A percentile compares a stretch with the other conserved stretches of the same genome.
Evolutionary conservation across 2,113 vertebrate genomes (phyloP).

Genomic region (Lamprologus callipterus): DNA sequence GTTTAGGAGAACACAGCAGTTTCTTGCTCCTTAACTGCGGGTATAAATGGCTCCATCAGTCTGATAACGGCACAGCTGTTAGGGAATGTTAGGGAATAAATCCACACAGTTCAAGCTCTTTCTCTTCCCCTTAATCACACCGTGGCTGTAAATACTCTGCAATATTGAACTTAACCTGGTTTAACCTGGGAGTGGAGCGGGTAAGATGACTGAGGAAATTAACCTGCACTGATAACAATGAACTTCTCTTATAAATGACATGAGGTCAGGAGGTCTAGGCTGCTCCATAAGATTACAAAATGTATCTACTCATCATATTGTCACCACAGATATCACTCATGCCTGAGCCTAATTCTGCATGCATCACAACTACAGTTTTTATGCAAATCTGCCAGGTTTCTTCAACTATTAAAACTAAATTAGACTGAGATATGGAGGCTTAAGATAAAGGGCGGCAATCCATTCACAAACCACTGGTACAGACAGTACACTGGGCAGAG

Average conservation of each 20-base stretch:
- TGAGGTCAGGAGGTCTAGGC: neutral
- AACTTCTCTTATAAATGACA: neutral
- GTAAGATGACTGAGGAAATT: neutral
- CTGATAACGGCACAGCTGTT: neutral
- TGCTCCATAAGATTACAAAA: neutral
- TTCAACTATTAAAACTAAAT: neutral
- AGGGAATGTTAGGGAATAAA: neutral
- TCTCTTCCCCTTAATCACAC: neutral
- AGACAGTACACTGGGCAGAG: neutral
- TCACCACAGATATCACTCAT: neutral
- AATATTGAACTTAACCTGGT: neutral
- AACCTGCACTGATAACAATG: neutral
- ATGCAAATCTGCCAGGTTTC: neutral
- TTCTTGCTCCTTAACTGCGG: rapidly evolving
- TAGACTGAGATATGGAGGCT: neutral
- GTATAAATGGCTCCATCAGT: neutral
- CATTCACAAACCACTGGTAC: neutral
- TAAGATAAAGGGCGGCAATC: neutral
- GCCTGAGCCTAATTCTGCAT: neutral
- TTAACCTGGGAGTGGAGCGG: neutral
- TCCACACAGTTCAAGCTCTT: neutral
- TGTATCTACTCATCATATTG: neutral
- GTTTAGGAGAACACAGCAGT: neutral
- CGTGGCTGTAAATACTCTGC: neutral
- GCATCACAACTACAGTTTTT: neutral